Base-by-base conservation (phyloP, 2,888 invertebrate species). In the Eurois occulta region DNA sequence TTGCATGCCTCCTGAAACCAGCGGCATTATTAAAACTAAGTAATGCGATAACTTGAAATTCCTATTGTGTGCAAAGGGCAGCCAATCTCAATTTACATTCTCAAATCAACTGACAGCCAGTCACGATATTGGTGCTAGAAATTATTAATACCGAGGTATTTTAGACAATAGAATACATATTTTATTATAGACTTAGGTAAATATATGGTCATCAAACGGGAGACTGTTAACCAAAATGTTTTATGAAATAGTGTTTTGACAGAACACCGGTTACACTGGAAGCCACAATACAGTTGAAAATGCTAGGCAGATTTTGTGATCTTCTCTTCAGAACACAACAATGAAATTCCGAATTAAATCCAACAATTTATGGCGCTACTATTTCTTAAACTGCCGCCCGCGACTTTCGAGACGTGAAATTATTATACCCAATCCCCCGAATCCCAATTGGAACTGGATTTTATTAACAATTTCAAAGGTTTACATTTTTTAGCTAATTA, bases 11-110 rank as follows among this genome's bases (percentile, higher is more conserved):
- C 18, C 8, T 18, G 18, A 7, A 60, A 58, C 18, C 18, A 60
- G 18, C 28, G n/a, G n/a, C n/a, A n/a, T n/a, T n/a, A n/a, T n/a
- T 43, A 52, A 60, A 64, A 58, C 58, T 52, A 52, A 76, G 58
- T 73, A 70, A 76, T 43, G 52, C 24, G 71, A 62, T 64, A 77
- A 78, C 70, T 67, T 66, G 32, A 78, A 84, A 87, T 83, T 76
- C 75, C 81, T 77, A 77, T 88, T 83, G 76, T 85, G 38, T 78
- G 21, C 35, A 88, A 87, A 87, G 89, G 87, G 87, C 87, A 83
- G 38, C 55, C 74, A 86, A 64, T 82, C 75, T 73, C 66, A 83
- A 82, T 83, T 86, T 83, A 70, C 72, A 67, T 86, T 80, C 75
- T 84, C 89, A 82, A 84, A 87, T 77, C 77, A 77, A 69, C 78